These are phyloP conservation scores for Gortyna flavago DNA, from an alignment of 2,888 invertebrate genomes.

Conservation along the genomic window DNA sequence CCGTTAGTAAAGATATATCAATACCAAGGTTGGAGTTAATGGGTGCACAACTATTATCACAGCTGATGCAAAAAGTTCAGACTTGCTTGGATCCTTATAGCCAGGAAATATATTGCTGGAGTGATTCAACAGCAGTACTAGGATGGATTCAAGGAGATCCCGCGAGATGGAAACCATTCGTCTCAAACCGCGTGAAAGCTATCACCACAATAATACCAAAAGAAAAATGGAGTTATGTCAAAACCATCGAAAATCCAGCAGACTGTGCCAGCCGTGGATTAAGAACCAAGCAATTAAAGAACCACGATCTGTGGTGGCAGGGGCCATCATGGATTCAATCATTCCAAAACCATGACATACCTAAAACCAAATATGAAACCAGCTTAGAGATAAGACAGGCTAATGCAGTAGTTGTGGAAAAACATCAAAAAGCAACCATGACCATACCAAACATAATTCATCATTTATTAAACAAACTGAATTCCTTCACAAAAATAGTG, in stretches of 20 bases:
- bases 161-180: no score
- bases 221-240: no score
- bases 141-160: not conserved
- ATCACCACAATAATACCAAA: no score
- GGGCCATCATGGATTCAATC: no score
- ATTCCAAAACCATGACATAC: no score
- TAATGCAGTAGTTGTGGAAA: not conserved
- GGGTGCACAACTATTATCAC: slow-evolving; percentile 5
- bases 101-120: not conserved
- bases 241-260: no score
- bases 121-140: not conserved
- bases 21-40: slow-evolving; percentile 7
- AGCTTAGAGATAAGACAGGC: not conserved
- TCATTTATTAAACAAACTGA: not conserved
- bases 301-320: no score
- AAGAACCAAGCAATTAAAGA: no score
- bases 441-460: not conserved
- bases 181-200: no score
- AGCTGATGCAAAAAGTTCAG: slow-evolving; percentile 5
- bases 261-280: no score
- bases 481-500: slow-evolving; percentile 1
- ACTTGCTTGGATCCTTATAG: not conserved
- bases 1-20: not conserved
- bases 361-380: no score
- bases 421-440: no score